Conservation (phyloP, 2,797 vertebrate species). For the Lacerta bilineata region DNA sequence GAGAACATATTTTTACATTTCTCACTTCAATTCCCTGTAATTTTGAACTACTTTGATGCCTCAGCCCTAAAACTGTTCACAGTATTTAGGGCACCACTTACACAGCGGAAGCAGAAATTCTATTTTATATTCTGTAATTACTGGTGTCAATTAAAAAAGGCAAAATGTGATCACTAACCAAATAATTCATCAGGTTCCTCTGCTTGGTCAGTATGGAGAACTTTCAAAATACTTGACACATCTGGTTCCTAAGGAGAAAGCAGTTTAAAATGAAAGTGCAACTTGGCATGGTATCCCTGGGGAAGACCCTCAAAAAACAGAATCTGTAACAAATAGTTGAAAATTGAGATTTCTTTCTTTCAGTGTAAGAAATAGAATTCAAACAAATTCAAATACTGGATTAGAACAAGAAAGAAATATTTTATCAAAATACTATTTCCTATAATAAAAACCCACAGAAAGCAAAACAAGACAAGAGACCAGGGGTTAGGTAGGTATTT, state of each 20-base stretch:
- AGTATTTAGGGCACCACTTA: background rate
- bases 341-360: background rate
- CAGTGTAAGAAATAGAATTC: background rate
- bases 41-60: background rate
- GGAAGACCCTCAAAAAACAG: background rate
- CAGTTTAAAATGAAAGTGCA: background rate
- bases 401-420: constrained; percentile 7
- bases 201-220: constrained; percentile 58
- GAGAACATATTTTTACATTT: background rate
- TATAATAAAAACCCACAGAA: background rate
- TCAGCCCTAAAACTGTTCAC: background rate
- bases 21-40: background rate
- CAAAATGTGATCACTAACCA: constrained; percentile 73
- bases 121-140: background rate
- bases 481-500: too few species aligned
- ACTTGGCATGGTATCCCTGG: constrained; percentile 47
- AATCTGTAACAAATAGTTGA: background rate
- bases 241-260: constrained; percentile 60
- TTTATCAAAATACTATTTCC: background rate
- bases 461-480: background rate
- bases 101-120: background rate
- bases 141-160: background rate
- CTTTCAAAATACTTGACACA: constrained; percentile 69
- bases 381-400: background rate
- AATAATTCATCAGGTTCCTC: constrained; percentile 75